Base-by-base conservation (phyloP, 2,888 invertebrate species). In the Troides aeacus region DNA sequence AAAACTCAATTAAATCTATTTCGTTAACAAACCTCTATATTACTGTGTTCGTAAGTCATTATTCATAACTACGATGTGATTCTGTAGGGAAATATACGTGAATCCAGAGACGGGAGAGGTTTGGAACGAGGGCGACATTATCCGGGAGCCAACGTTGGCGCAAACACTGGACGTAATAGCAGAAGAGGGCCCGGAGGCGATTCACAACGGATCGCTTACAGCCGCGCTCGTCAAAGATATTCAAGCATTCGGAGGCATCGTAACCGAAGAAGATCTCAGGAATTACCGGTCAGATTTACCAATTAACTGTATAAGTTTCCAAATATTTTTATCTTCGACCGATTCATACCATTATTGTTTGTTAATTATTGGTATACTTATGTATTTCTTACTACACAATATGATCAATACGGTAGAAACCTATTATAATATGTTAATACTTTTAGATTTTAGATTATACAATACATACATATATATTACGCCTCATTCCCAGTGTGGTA, bases 131-230 rank as follows among this genome's bases (percentile, higher is more conserved):
- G 95, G 96, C 65, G 96, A 97, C 67, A 82, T 87, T 6, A 93
- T 97, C 78, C 93, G 88, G 72, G 92, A 96, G 66, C 94, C 94
- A 0, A 90, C 92, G 39, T 82, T 98, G 70, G 97, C 95, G 0
- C 83, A 93, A 15, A 97, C 98, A 0, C 85, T 98, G 70, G 93
- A 94, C 73, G 84, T 88, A 30, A 95, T 98, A 66, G 94, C 95
- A 1, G 84, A 92, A 67, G 94, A 96, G 80, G 96, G 96, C 57
- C 94, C 94, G 53, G 90, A 94, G 74, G 94, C 95, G 75, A 94
- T 98, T 68, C 97, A 98, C 90, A 94, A 95, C 79, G 97, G 97
- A 0, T 84, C 89, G 1, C 93, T 97, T 39, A 94, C 95, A 0
- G 87, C 93, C 71, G 85, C 87, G 70, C 94, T 98, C 77, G 94